phyloP scores from a whole-genome alignment of 1,140 invertebrate species.

The Lepidostoma basale region DNA sequence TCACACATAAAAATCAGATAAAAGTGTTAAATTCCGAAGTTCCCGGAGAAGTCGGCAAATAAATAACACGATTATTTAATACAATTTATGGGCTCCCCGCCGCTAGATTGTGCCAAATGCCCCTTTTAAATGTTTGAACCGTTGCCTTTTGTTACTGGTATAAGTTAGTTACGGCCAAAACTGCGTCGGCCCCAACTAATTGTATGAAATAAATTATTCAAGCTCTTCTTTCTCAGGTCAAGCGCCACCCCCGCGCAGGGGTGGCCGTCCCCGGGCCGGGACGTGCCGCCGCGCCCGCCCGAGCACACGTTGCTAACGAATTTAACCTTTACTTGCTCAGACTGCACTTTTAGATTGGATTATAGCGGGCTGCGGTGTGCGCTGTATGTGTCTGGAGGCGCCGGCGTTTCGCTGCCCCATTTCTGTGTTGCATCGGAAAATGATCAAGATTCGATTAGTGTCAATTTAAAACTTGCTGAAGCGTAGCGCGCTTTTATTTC shows the following conservation, averaged over 20 bases:
- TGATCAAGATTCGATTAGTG: no score
- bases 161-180: constrained; percentile 3
- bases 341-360: constrained; percentile 46
- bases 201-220: constrained; percentile 46
- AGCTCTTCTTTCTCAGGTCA: constrained; percentile 34
- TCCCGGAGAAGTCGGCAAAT: no score
- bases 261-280: background rate
- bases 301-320: constrained; percentile 41
- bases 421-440: background rate
- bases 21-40: no score
- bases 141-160: constrained; percentile 11
- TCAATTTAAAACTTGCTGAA: no score
- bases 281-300: constrained; percentile 7
- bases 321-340: constrained; percentile 43
- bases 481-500: no score
- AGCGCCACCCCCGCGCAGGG: constrained; percentile 18
- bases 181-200: constrained; percentile 39
- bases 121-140: background rate
- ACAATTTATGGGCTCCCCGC: no score
- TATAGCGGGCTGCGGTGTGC: constrained; percentile 28
- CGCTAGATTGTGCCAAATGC: no score
- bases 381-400: background rate
- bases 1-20: no score
- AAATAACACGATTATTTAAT: no score
- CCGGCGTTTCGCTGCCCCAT: background rate